Evolutionary conservation across 2,113 vertebrate species (phyloP).

Genomic region (Falcunculus frontatus): DNA sequence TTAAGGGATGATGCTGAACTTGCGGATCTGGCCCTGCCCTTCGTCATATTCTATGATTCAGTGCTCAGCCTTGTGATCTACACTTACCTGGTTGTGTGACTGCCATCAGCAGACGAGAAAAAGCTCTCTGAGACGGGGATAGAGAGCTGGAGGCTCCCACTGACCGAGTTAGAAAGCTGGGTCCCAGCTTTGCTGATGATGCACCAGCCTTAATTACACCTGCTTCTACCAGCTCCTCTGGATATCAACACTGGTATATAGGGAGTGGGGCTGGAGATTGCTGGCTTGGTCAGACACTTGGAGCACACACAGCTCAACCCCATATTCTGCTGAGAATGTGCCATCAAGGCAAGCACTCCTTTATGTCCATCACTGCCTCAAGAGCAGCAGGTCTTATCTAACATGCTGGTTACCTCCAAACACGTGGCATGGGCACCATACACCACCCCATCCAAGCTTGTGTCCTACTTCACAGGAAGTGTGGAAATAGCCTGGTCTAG

Average conservation of each 20-base stretch:
- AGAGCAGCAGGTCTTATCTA: background rate
- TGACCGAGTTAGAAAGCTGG: background rate
- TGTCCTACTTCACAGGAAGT: background rate
- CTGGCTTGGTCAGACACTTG: rapidly evolving
- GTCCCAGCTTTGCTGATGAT: background rate
- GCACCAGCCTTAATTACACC: background rate
- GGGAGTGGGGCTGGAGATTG: background rate
- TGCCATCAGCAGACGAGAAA: background rate
- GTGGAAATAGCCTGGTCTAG: background rate
- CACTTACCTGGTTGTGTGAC: background rate
- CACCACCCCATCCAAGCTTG: background rate
- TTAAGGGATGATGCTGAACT: background rate
- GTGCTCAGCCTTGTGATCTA: background rate
- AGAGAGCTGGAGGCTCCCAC: background rate
- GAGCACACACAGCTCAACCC: background rate
- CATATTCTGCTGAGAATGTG: rapidly evolving
- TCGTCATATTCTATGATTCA: background rate
- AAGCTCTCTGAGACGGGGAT: background rate
- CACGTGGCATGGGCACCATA: background rate
- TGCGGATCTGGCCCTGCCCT: background rate
- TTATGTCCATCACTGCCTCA: background rate
- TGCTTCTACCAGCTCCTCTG: background rate
- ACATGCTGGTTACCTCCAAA: background rate
- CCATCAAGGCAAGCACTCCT: background rate
- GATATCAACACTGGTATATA: background rate